Percentiles rank a stretch among this genome's conserved stretches.
phyloP scores from a whole-genome alignment of 2,797 vertebrate genomes.

The Siniperca scherzeri region DNA sequence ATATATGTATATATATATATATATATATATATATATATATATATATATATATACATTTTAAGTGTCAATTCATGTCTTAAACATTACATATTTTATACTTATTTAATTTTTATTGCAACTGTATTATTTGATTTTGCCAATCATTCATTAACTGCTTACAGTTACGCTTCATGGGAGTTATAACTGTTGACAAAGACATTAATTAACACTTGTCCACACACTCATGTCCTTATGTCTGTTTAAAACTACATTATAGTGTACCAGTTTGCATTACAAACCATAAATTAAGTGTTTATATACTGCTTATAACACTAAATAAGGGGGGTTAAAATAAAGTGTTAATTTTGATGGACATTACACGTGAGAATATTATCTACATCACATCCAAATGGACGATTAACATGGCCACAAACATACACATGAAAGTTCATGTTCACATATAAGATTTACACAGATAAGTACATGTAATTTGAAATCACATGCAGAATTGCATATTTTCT shows the following conservation, averaged over 20 bases:
- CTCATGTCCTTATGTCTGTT: background rate
- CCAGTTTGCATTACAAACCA: background rate
- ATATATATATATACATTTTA: background rate
- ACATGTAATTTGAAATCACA: background rate
- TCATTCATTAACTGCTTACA: background rate
- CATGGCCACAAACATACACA: background rate
- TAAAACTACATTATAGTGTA: background rate
- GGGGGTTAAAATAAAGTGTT: background rate
- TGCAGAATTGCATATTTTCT: too few relatives aligned
- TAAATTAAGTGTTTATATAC: background rate
- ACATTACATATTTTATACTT: background rate
- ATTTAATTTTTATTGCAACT: background rate
- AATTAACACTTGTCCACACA: too few relatives aligned
- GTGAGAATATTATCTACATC: background rate
- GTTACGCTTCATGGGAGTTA: background rate
- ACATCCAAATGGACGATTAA: background rate
- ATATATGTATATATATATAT: background rate
- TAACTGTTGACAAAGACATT: too few relatives aligned
- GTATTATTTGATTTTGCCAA: background rate
- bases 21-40: too few relatives aligned
- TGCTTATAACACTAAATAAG: background rate
- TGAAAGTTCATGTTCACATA: background rate
- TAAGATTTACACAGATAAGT: background rate
- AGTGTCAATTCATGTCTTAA: background rate
- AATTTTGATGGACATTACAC: too few relatives aligned